These are phyloP conservation scores for Bombylius discolor DNA, from an alignment of 2,888 invertebrate genomes.

Conservation along the genomic window DNA sequence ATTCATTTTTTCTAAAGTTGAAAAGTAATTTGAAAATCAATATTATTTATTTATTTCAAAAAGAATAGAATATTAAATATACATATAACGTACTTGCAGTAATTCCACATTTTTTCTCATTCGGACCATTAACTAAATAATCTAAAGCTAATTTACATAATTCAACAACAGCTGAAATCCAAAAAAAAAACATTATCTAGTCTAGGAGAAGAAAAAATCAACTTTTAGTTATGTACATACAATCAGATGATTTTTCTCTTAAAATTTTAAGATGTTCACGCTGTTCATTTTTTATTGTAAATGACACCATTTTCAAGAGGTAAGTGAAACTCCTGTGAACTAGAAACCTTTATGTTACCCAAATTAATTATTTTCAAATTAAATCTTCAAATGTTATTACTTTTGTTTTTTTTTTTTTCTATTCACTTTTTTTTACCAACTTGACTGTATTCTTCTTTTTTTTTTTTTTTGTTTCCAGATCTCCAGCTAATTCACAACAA, in stretches of 20 bases:
- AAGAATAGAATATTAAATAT: not conserved
- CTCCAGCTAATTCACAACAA: too few species aligned
- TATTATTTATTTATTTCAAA: not conserved
- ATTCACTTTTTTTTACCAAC: too few species aligned
- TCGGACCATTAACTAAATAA: constrained; percentile 47
- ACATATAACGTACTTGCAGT: constrained; percentile 33
- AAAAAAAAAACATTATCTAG: too few species aligned
- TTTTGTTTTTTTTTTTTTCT: too few species aligned
- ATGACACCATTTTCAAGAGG: constrained; percentile 15
- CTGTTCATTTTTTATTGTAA: constrained; percentile 40
- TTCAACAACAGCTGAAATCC: constrained; percentile 40
- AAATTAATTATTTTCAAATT: too few species aligned
- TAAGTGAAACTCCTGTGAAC: too few species aligned
- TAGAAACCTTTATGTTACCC: too few species aligned
- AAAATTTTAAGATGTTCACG: constrained; percentile 44
- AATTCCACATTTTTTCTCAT: constrained; percentile 40
- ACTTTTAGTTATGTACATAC: too few species aligned
- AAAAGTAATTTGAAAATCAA: not conserved
- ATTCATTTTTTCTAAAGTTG: constrained; percentile 39
- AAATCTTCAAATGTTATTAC: too few species aligned
- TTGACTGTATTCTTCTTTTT: too few species aligned
- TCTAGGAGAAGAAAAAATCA: too few species aligned
- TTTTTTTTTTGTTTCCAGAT: too few species aligned
- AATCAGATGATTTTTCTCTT: constrained; percentile 39
- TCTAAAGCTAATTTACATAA: constrained; percentile 50